Evolutionary conservation across 1,140 invertebrate genomes (phyloP).

Genomic region (Melanaphis sacchari): DNA sequence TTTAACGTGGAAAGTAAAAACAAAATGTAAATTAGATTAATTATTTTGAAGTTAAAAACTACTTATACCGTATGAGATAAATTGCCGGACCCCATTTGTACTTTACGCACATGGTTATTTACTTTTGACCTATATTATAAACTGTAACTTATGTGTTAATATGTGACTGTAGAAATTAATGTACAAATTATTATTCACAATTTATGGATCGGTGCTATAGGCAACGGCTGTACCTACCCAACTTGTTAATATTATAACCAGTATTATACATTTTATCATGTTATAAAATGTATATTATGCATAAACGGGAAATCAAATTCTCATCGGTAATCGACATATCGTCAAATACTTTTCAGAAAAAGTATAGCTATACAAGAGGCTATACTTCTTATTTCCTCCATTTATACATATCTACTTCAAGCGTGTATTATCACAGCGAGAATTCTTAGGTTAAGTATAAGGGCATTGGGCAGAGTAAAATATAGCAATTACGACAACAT

Average conservation of each 20-base stretch:
- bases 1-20: background rate
- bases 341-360: background rate
- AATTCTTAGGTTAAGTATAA: too few relatives aligned
- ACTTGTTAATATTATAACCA: background rate
- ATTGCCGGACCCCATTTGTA: background rate
- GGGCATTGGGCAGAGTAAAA: too few relatives aligned
- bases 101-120: background rate
- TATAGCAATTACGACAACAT: too few relatives aligned
- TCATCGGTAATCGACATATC: background rate
- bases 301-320: background rate
- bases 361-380: background rate
- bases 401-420: too few relatives aligned
- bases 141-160: background rate
- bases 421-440: too few relatives aligned
- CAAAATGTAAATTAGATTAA: constrained; percentile 16
- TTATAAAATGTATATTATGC: background rate
- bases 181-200: background rate
- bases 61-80: background rate
- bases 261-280: background rate
- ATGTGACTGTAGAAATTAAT: background rate
- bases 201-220: background rate
- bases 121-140: background rate
- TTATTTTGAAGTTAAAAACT: background rate
- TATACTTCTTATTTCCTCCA: too few relatives aligned
- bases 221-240: background rate